phyloP scores from a whole-genome alignment of 2,888 invertebrate species.

The Polydrusus cervinus region DNA sequence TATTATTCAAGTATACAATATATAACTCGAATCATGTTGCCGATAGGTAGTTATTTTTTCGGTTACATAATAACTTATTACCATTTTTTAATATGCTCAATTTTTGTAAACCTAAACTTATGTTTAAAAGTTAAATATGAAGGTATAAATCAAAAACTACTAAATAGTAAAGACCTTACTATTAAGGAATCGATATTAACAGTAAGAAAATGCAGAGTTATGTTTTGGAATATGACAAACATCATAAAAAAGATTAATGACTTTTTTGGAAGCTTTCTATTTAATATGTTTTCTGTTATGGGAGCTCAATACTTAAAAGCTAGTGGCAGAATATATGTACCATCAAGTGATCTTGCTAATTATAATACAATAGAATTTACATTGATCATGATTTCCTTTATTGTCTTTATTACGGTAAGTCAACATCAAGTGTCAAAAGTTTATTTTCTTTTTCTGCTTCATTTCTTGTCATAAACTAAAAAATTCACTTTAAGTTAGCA shows the following conservation, averaged over 20 bases:
- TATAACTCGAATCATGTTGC: too few species aligned
- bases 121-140: conserved; percentile 16
- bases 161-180: neutral
- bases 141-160: neutral
- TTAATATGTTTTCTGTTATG: conserved; percentile 2
- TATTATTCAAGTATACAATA: too few species aligned
- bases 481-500: too few species aligned
- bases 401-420: conserved; percentile 11
- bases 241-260: neutral
- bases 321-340: neutral
- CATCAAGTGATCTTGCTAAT: neutral
- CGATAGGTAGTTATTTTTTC: too few species aligned
- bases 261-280: conserved; percentile 16
- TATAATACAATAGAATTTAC: neutral
- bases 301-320: conserved; percentile 10
- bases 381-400: neutral
- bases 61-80: neutral
- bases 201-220: conserved; percentile 7
- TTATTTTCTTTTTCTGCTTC: too few species aligned
- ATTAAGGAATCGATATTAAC: neutral
- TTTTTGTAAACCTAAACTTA: conserved; percentile 13
- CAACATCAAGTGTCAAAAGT: too few species aligned
- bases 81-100: neutral
- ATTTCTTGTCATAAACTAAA: too few species aligned
- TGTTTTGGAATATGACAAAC: conserved; percentile 3